Conservation (phyloP, 1,140 invertebrate species). For the Macrobrachium rosenbergii region DNA sequence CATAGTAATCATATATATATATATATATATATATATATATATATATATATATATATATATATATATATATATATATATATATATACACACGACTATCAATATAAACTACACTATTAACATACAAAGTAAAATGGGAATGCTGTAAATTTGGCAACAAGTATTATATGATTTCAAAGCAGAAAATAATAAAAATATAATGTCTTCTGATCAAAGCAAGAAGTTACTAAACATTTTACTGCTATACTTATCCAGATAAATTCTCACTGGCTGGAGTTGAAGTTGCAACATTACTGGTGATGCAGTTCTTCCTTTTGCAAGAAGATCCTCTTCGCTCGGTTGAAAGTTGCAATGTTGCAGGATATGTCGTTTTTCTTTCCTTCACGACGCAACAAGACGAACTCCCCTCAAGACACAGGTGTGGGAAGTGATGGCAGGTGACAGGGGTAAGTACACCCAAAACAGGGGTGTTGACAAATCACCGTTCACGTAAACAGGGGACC, state of each 20-base stretch:
- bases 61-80: constrained; percentile 13
- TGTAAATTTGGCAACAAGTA: no score
- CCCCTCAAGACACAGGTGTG: constrained; percentile 45
- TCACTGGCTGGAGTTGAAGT: no score
- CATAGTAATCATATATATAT: constrained; percentile 9
- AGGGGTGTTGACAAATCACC: constrained; percentile 30
- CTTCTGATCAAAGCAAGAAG: no score
- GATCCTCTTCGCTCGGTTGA: background rate
- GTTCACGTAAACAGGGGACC: constrained; percentile 28
- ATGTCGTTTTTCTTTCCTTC: background rate
- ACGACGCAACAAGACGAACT: constrained; percentile 36
- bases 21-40: constrained; percentile 25
- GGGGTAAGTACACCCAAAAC: constrained; percentile 51
- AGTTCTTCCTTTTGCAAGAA: background rate
- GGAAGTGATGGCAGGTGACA: constrained; percentile 42
- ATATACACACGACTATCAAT: background rate
- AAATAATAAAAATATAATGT: background rate
- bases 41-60: constrained; percentile 22
- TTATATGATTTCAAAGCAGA: background rate
- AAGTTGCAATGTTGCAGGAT: background rate
- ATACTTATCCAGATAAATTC: no score
- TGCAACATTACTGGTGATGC: no score
- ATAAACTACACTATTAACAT: background rate
- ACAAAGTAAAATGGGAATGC: background rate
- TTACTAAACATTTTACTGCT: no score